Evolutionary conservation across 2,888 invertebrate genomes (phyloP).

Genomic region (Alloscopus bannaensis): DNA sequence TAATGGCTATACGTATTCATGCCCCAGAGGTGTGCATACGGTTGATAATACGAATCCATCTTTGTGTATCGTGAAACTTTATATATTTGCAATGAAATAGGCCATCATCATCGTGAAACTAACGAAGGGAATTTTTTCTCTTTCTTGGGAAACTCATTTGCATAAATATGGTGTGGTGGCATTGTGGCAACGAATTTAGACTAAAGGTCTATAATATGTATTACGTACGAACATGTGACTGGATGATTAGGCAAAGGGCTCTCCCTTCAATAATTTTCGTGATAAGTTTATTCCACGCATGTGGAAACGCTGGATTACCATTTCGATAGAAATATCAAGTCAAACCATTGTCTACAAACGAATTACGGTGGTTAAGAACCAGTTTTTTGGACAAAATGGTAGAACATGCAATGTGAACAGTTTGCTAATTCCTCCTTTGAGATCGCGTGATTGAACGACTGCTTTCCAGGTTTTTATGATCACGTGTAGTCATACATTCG

Average conservation of each 20-base stretch:
- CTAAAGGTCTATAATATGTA: neutral
- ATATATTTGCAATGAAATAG: conserved; percentile 11
- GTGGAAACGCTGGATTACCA: neutral
- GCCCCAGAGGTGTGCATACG: too few relatives aligned
- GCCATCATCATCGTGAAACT: neutral
- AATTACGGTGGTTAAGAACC: conserved; percentile 23
- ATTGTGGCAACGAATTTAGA: neutral
- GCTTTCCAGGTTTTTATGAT: conserved; percentile 20
- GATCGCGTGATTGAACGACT: conserved; percentile 50
- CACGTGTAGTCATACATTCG: neutral
- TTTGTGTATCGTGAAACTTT: conserved; percentile 12
- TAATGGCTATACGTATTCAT: too few relatives aligned
- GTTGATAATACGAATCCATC: neutral
- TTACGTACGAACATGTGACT: conserved; percentile 7
- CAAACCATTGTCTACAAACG: neutral
- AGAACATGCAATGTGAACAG: conserved; percentile 47
- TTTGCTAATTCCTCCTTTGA: conserved; percentile 34
- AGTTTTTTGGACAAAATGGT: conserved; percentile 46
- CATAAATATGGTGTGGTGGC: conserved; percentile 39
- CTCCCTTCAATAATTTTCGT: conserved; percentile 8
- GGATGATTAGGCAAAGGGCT: conserved; percentile 41
- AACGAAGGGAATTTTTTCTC: conserved; percentile 6
- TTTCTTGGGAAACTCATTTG: conserved; percentile 53
- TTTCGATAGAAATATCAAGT: too few relatives aligned
- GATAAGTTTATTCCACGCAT: conserved; percentile 32